Percentiles rank a stretch among this genome's conserved stretches.
phyloP scores from a whole-genome alignment of 2,888 invertebrate species.

The Tetranychus truncatus region DNA sequence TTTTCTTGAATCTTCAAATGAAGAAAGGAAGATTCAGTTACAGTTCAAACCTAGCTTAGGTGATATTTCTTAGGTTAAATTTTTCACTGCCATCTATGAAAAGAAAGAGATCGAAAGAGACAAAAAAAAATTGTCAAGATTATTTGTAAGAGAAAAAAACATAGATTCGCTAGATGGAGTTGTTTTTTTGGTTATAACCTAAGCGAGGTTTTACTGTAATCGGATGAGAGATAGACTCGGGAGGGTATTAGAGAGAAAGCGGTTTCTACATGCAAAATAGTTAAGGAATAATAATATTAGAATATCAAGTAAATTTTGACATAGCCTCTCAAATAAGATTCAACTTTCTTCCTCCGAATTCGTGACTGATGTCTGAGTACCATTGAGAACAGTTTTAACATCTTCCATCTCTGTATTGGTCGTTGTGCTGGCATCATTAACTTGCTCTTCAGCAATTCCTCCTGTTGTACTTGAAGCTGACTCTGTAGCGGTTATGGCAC shows the following conservation, averaged over 20 bases:
- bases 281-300: background rate
- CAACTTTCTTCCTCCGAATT: constrained; percentile 19
- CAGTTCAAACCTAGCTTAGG: background rate
- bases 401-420: constrained; percentile 14
- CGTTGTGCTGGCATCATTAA: constrained; percentile 17
- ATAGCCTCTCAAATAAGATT: constrained; percentile 4
- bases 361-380: constrained; percentile 18
- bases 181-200: no score
- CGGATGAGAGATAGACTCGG: no score
- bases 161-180: no score
- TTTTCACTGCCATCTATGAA: no score
- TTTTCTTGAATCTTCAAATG: background rate
- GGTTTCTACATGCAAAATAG: background rate
- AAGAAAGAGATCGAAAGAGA: no score
- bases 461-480: constrained; percentile 11
- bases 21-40: background rate
- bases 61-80: no score
- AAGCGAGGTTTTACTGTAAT: no score
- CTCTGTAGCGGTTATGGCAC: constrained; percentile 13
- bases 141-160: no score
- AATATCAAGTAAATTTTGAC: background rate
- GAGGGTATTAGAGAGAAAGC: no score
- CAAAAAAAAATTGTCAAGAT: no score
- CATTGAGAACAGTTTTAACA: constrained; percentile 21
- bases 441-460: constrained; percentile 11